phyloP scores from a whole-genome alignment of 2,797 vertebrate genomes.

The Pteronotus mesoamericanus region DNA sequence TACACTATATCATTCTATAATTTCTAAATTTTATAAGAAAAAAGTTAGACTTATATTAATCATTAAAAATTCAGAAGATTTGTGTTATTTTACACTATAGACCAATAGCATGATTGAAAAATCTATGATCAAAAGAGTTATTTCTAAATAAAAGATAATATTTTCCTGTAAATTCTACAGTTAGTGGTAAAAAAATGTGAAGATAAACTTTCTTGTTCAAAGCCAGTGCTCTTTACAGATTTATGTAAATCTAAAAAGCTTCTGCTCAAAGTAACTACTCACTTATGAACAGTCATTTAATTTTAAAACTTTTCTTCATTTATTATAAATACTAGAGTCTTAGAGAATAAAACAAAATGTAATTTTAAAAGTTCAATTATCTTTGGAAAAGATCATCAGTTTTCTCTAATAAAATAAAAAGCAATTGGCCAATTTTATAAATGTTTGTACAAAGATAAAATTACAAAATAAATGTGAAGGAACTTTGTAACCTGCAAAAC shows the following conservation, averaged over 20 bases:
- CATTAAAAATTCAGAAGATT: not conserved
- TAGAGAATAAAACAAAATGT: not conserved
- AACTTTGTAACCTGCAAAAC: not conserved
- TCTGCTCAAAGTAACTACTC: not conserved
- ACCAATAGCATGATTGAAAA: not conserved
- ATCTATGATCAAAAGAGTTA: not conserved
- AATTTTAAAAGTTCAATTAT: not conserved
- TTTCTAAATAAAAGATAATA: not conserved
- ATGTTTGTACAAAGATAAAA: conserved; percentile 15
- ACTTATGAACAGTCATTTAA: not conserved
- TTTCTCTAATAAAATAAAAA: conserved; percentile 30
- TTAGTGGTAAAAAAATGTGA: not conserved
- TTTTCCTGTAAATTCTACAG: not conserved
- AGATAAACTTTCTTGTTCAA: not conserved
- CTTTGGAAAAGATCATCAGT: not conserved
- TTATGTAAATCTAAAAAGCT: not conserved
- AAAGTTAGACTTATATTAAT: not conserved
- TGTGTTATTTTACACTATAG: not conserved
- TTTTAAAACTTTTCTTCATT: not conserved
- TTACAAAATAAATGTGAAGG: not conserved
- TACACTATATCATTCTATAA: not conserved
- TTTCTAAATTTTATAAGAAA: conserved; percentile 12
- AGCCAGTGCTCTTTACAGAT: not conserved
- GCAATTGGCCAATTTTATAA: not conserved
- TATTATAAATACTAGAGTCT: not conserved